Evolutionary conservation across 2,888 invertebrate genomes (phyloP), one percentile per base, ranked within the genome.

Genomic region (Calliphora vomitoria): DNA sequence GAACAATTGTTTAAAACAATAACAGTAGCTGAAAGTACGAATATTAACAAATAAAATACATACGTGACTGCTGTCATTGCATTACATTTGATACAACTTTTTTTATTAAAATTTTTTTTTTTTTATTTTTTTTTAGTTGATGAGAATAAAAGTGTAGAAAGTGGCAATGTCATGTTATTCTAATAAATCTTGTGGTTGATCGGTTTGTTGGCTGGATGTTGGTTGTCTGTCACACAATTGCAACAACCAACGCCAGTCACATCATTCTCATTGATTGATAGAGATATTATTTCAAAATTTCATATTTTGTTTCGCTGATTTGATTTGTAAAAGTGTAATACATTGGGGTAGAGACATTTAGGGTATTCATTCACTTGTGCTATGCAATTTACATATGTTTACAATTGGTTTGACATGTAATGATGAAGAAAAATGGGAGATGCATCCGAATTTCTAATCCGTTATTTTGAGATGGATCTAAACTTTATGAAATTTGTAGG

Each of bases 61-160:
- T 76, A 85, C 84, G 84, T 85, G 84, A 85, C 84, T 85, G 74
- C 74, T 85, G 79, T 85, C 84, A 85, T 15, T 18, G 47, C 41
- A 8, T 60, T 74, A 41, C 66, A 60, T 72, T 50, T 79, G 69
- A 62, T 69, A 76, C 62, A 69, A 74, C 47, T 18, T 15, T 35
- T 18, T 58, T 35, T 44, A 44, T 44, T 13, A 1, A 44, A 4
- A 44, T 13, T 44, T 44, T 44, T 55, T 20, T 10, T 55, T 20
- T 55, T 25, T 20, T 13, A 1, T 11, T 68, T 47, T 68, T 41
- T 44, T 8, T 8, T 66, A 5, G 58, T 60, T 58, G 47, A 58
- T 79, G 66, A 66, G 79, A 74, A 79, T 41, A 71, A 55, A 82
- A 66, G 82, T 50, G 82, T 75, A 75, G 80, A 80, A 80, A 80